Conservation (phyloP, 2,888 invertebrate species). For the Neocrepidodera transversa region DNA sequence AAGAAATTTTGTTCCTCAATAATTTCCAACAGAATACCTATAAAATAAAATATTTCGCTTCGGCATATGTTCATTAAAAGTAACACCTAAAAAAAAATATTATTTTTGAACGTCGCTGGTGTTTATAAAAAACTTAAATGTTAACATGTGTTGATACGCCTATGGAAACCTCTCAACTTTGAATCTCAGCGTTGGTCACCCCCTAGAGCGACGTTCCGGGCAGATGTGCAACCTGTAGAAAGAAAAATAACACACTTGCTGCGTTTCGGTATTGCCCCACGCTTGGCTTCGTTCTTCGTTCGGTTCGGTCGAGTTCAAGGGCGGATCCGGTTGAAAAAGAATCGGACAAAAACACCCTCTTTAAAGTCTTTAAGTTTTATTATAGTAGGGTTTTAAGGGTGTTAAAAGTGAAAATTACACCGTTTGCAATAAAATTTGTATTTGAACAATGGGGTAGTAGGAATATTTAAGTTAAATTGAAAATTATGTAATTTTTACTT, state of each 20-base stretch:
- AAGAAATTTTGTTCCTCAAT: too few relatives aligned
- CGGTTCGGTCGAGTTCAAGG: slow-evolving; percentile 26
- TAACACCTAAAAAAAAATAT: too few relatives aligned
- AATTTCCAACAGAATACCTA: too few relatives aligned
- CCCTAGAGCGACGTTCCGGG: slow-evolving; percentile 40
- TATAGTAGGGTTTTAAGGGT: neutral
- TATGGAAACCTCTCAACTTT: slow-evolving; percentile 14
- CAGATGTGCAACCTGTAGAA: slow-evolving; percentile 51
- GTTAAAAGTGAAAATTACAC: neutral
- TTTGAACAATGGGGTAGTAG: too few relatives aligned
- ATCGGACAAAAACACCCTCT: neutral
- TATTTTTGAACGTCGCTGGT: too few relatives aligned
- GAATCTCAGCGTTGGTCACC: slow-evolving; percentile 35
- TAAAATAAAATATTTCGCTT: too few relatives aligned
- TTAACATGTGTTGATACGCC: slow-evolving; percentile 11
- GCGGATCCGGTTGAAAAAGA: slow-evolving; percentile 1
- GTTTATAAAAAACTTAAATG: too few relatives aligned
- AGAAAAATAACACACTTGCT: slow-evolving; percentile 47
- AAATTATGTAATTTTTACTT: too few relatives aligned
- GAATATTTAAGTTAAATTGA: too few relatives aligned
- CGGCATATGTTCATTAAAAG: too few relatives aligned
- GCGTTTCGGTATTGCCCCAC: slow-evolving; percentile 35
- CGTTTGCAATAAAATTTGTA: too few relatives aligned
- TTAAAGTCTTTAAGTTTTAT: neutral
- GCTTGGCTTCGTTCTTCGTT: slow-evolving; percentile 33